Conservation (phyloP, 2,888 invertebrate species). For the Sarcophaga subvicina region DNA sequence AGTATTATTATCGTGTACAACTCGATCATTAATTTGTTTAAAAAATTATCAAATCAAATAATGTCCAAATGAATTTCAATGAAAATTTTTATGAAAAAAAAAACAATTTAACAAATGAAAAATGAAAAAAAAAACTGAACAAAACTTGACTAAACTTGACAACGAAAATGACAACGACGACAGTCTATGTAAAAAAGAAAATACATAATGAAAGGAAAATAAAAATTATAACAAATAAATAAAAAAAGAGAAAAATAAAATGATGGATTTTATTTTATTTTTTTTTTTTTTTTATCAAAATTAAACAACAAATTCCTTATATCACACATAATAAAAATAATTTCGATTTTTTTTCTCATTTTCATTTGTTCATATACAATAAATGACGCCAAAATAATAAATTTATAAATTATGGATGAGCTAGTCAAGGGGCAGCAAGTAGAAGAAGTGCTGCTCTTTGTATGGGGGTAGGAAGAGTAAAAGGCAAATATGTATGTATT, state of each 20-base stretch:
- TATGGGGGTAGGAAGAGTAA: too few relatives aligned
- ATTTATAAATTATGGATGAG: background rate
- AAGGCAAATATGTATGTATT: too few relatives aligned
- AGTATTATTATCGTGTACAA: background rate
- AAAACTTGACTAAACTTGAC: too few relatives aligned
- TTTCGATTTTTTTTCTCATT: background rate
- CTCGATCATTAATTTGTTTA: conserved; percentile 47
- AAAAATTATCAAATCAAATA: conserved; percentile 54
- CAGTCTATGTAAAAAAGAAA: background rate
- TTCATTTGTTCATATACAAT: background rate
- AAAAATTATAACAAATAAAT: too few relatives aligned
- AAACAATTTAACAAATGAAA: conserved; percentile 12
- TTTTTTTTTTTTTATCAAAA: background rate
- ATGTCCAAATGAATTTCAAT: conserved; percentile 29
- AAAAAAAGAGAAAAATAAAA: too few relatives aligned
- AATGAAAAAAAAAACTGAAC: background rate
- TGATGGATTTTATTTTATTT: background rate
- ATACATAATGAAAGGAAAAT: too few relatives aligned
- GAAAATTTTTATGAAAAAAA: conserved; percentile 14
- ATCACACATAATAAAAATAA: background rate
- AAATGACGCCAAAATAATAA: conserved; percentile 22
- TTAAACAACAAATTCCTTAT: background rate
- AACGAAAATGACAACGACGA: background rate
- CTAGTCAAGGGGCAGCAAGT: too few relatives aligned
- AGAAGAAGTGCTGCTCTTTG: too few relatives aligned